Evolutionary conservation across 2,888 invertebrate genomes (phyloP).

Genomic region (Acleris laterana): DNA sequence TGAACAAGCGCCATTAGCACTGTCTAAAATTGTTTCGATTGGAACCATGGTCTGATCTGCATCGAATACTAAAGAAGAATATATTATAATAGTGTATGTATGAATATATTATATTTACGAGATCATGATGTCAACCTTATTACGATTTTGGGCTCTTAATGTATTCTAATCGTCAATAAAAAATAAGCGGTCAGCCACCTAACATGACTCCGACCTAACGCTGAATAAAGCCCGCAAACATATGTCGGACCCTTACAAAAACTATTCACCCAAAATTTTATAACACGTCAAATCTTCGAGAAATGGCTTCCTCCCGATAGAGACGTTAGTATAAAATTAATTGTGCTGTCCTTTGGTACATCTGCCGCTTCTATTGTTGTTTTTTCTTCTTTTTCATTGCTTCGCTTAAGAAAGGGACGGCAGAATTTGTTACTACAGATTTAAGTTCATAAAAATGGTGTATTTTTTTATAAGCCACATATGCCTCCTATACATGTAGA

Average conservation of each 20-base stretch:
- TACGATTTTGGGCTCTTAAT: no score
- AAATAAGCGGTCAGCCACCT: slow-evolving; percentile 10
- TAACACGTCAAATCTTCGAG: slow-evolving; percentile 80
- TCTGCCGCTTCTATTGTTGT: slow-evolving; percentile 70
- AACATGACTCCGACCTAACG: slow-evolving; percentile 20
- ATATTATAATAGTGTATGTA: no score
- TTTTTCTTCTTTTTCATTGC: slow-evolving; percentile 65
- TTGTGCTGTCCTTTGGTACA: slow-evolving; percentile 71
- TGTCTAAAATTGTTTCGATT: no score
- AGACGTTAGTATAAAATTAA: slow-evolving; percentile 82
- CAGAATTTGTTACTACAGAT: slow-evolving; percentile 16
- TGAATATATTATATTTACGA: no score
- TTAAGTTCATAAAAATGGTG: slow-evolving; percentile 18
- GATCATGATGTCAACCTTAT: no score
- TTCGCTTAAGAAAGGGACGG: slow-evolving; percentile 29
- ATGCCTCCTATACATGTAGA: not conserved
- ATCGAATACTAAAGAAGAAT: no score
- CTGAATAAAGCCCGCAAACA: slow-evolving; percentile 60
- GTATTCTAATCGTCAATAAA: not conserved
- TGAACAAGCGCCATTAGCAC: no score
- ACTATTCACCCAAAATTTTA: slow-evolving; percentile 75
- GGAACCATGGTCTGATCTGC: no score
- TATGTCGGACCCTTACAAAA: slow-evolving; percentile 62
- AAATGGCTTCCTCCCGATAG: slow-evolving; percentile 81
- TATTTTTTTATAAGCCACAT: slow-evolving; percentile 10